Base-by-base conservation (phyloP, 2,888 invertebrate species). In the Ichneumon xanthorius region DNA sequence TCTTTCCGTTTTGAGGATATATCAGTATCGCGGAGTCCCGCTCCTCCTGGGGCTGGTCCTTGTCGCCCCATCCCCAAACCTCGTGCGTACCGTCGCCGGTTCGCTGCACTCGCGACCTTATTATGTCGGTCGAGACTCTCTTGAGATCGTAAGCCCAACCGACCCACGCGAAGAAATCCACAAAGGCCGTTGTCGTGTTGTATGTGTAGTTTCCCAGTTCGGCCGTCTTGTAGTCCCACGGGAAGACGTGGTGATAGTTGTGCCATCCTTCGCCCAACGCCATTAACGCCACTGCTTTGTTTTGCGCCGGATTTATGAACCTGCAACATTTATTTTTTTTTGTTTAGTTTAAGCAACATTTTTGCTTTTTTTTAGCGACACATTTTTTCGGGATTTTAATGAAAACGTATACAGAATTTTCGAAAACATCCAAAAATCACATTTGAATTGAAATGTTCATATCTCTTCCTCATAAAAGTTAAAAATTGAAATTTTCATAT, bases 231-330 rank as follows among this genome's bases (percentile, higher is more conserved):
- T 98, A 98, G 94, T 98, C 98, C 97, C 97, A 98, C 0, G 98
- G 98, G 94, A 98, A 98, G 0, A 97, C 97, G 94, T 98, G 98
- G 93, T 98, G 98, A 94, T 98, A 98, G 94, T 98, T 98, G 94
- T 98, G 98, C 97, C 98, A 99, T 4, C 98, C 98, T 93, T 98
- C 98, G 0, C 98, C 98, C 94, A 97, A 95, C 0, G 97, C 96
- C 30, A 96, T 91, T 0, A 97, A 90, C 0, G 97, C 96, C 0
- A 98, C 98, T 0, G 95, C 94, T 87, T 95, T 95, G 92, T 97
- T 98, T 94, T 98, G 97, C 0, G 95, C 95, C 0, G 98, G 98
- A 93, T 96, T 97, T 90, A 98, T 97, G 92, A 95, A 94, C 89
- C 98, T 97, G 94, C 68, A 92, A 91, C 14, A 45, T n/a, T n/a